These are phyloP conservation scores for Notarius quadriscutis DNA, from an alignment of 2,113 vertebrate species.

Conservation along the genomic window DNA sequence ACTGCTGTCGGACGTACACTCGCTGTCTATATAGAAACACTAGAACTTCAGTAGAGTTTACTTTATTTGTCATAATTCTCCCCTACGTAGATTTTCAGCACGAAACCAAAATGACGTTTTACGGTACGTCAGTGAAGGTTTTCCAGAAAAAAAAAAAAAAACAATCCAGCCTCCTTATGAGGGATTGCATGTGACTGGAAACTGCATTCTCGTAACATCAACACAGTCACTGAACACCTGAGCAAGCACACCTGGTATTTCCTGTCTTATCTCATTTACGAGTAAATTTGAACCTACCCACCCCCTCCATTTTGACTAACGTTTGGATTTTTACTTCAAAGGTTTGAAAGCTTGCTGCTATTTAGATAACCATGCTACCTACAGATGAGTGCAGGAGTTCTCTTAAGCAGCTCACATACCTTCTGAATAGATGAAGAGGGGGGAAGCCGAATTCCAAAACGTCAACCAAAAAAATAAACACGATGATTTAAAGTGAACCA, in stretches of 20 bases:
- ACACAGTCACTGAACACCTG: not conserved
- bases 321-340: not conserved
- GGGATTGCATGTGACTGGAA: not conserved
- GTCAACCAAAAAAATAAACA: not conserved
- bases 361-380: not conserved
- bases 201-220: not conserved
- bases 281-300: no score
- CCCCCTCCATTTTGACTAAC: not conserved
- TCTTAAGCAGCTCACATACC: not conserved
- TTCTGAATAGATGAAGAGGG: no score
- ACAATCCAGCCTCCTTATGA: not conserved
- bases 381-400: not conserved
- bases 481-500: not conserved
- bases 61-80: not conserved
- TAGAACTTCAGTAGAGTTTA: not conserved
- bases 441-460: no score
- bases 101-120: not conserved
- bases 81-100: not conserved
- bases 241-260: conserved; percentile 55
- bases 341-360: not conserved
- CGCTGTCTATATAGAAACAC: not conserved
- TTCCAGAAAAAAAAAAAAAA: not conserved
- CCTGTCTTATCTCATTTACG: not conserved
- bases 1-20: not conserved
- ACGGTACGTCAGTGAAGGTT: not conserved